phyloP scores from a whole-genome alignment of 2,797 vertebrate species.

The Tolypeutes matacus region DNA sequence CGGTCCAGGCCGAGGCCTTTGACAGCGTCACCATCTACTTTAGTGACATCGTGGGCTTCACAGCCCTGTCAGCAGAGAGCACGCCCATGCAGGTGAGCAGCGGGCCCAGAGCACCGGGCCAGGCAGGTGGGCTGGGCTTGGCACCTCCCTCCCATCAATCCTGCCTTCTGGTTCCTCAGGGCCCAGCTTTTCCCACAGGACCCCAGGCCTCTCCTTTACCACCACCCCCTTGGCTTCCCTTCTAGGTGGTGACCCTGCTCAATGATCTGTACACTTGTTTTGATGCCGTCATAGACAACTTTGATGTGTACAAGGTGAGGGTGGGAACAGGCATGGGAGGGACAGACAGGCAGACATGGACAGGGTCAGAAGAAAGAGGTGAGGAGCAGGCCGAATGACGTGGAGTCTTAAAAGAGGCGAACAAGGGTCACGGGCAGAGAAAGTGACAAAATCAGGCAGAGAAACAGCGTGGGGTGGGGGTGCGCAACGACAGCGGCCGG shows the following conservation, averaged over 20 bases:
- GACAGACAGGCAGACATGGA: neutral
- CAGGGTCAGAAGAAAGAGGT: neutral
- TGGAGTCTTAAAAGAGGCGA: neutral
- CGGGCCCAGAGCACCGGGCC: fast-evolving
- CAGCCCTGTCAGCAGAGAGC: constrained; percentile 94
- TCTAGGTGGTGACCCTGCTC: constrained; percentile 95
- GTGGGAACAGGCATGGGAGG: neutral
- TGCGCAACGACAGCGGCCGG: neutral
- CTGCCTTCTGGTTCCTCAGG: neutral
- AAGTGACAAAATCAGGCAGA: neutral
- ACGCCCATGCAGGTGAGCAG: constrained; percentile 94
- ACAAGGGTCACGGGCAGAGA: neutral
- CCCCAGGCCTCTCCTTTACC: neutral
- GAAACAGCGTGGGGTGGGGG: fast-evolving
- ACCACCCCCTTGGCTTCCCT: neutral
- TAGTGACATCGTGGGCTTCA: constrained; percentile 98
- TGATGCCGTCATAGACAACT: constrained; percentile 98
- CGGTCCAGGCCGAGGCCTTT: constrained; percentile 95
- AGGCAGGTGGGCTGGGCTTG: neutral
- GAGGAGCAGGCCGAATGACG: neutral
- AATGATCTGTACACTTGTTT: constrained; percentile 98
- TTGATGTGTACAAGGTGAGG: constrained; percentile 97
- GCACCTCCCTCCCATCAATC: no score
- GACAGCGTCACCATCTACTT: constrained; percentile 98
- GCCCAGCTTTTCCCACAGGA: neutral